A percentile compares a stretch with the other conserved stretches of the same genome.
These are phyloP conservation scores for Lytechinus pictus DNA, from an alignment of 35 echinoderm and acorn worm genomes.

Conservation along the genomic window DNA sequence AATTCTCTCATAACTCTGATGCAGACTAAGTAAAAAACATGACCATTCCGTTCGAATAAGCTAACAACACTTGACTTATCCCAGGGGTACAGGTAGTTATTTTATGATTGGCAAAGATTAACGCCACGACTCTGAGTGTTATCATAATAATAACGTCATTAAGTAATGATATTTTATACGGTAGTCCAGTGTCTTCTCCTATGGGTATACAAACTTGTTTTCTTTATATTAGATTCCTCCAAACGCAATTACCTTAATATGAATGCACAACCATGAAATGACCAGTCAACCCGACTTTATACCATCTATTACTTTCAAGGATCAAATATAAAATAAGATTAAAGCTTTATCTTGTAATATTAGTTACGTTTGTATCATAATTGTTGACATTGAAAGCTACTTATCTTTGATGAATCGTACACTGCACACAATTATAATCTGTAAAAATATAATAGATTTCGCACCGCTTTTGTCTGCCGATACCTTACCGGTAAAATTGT, in stretches of 20 bases:
- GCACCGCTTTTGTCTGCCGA: too few relatives aligned
- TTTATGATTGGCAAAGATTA: not conserved
- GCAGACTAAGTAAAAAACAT: not conserved
- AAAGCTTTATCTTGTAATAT: too few relatives aligned
- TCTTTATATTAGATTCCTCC: slow-evolving; percentile 4
- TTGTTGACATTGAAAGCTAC: too few relatives aligned
- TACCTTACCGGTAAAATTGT: too few relatives aligned
- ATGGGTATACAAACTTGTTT: not conserved
- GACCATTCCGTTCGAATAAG: slow-evolving; percentile 8
- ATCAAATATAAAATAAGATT: too few relatives aligned
- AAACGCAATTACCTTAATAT: not conserved
- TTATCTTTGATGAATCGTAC: too few relatives aligned
- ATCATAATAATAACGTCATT: not conserved
- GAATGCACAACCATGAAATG: not conserved
- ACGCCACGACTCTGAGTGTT: not conserved
- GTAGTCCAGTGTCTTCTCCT: not conserved
- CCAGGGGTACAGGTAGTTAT: not conserved
- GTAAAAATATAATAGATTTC: too few relatives aligned
- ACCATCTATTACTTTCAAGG: too few relatives aligned
- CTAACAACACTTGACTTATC: slow-evolving; percentile 3
- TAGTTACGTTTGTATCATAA: too few relatives aligned
- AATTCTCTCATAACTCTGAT: not conserved
- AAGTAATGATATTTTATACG: not conserved
- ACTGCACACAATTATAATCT: too few relatives aligned
- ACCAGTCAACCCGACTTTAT: too few relatives aligned